Evolutionary conservation across 2,888 invertebrate genomes (phyloP).

Genomic region (Microctonus aethiopoides): DNA sequence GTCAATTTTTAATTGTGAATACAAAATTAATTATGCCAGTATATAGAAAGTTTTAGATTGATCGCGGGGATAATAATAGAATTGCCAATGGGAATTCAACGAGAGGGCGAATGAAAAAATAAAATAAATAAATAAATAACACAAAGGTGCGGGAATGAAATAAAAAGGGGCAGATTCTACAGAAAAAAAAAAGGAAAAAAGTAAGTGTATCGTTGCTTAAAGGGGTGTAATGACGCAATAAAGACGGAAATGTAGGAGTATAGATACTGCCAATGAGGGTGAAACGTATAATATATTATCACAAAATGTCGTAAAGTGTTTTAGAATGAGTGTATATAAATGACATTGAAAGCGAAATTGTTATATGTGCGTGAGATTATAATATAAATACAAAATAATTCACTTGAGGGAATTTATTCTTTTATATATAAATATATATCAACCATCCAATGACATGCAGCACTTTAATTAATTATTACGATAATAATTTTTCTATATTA

Average conservation of each 20-base stretch:
- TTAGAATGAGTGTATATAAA: constrained; percentile 50
- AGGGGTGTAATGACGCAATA: neutral
- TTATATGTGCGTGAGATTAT: constrained; percentile 11
- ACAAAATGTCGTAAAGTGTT: constrained; percentile 50
- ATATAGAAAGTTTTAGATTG: neutral
- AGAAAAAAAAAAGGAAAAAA: neutral
- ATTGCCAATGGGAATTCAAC: neutral
- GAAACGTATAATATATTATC: constrained; percentile 12
- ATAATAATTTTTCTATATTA: neutral
- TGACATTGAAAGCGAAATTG: constrained; percentile 47
- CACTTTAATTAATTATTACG: neutral
- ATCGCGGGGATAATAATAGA: constrained; percentile 8
- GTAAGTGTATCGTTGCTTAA: neutral
- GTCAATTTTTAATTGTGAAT: constrained; percentile 7
- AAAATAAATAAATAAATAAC: neutral
- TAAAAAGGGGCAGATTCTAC: neutral
- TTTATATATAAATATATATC: too few species aligned
- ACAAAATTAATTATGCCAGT: neutral
- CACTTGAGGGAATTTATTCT: constrained; percentile 27
- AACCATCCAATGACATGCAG: neutral
- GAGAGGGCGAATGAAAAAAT: neutral
- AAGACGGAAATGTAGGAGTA: neutral
- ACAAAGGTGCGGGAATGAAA: neutral
- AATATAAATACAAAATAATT: constrained; percentile 5
- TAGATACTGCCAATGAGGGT: neutral